phyloP scores from a whole-genome alignment of 2,797 vertebrate species.

The Mus minutoides region DNA sequence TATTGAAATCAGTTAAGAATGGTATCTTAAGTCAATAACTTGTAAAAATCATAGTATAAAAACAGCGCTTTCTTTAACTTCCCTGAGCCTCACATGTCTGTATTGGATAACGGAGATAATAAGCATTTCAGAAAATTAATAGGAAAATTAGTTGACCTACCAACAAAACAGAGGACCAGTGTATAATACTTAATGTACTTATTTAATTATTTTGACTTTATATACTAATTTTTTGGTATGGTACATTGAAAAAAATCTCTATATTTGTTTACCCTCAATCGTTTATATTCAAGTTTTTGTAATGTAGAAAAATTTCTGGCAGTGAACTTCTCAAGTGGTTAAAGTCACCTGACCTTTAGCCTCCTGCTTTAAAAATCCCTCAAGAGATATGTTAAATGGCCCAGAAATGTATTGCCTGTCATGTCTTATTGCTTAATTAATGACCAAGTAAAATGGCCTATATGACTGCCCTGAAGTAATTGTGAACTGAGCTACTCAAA shows the following conservation, averaged over 20 bases:
- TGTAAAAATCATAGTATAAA: not conserved
- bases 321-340: constrained; percentile 88
- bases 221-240: not conserved
- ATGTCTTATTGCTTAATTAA: constrained; percentile 90
- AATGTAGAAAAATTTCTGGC: constrained; percentile 83
- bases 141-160: not conserved
- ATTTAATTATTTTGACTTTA: not conserved
- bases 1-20: not conserved
- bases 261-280: constrained; percentile 50
- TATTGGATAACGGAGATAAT: not conserved
- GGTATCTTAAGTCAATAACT: not conserved
- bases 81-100: not conserved
- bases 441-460: constrained; percentile 82
- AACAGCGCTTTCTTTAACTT: not conserved
- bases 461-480: constrained; percentile 85
- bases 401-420: constrained; percentile 89
- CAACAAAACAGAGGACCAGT: not conserved
- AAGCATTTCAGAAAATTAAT: not conserved
- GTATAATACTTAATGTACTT: not conserved
- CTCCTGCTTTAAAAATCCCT: constrained; percentile 87
- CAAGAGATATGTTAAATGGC: constrained; percentile 89
- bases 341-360: constrained; percentile 89
- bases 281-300: constrained; percentile 71
- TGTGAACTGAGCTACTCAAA: constrained; percentile 84
- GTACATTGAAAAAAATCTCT: not conserved